Base-by-base conservation (phyloP, 2,797 vertebrate genomes). In the Crax fasciolata region DNA sequence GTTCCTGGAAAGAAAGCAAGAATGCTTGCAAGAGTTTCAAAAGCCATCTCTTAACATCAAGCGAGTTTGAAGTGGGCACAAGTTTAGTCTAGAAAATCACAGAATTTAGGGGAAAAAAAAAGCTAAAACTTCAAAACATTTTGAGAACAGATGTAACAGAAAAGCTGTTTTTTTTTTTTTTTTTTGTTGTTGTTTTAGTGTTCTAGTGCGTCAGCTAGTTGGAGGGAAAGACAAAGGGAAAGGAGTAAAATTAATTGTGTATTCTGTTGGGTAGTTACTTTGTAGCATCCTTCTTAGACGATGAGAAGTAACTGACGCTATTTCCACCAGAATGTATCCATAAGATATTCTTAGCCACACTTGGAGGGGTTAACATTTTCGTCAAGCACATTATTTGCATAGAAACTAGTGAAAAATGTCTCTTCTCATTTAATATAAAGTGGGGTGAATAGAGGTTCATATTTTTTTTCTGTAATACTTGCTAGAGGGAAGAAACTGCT, bases 81-180 rank as follows among this genome's bases (percentile, higher is more conserved):
- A 0, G 0, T 10, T 66, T 17, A 25, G 6, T 73, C 19, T 66
- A 28, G 10, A 63, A 70, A 82, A 57, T 11, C 41, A 16, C 13
- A 76, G 57, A 18, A 41, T 73, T 35, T 59, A 21, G 16, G 48
- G 66, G 62, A 49, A 1, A 1, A 27, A 39, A 25, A 18, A 41
- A 11, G 9, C 5, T 32, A 24, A 87, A 82, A 65, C 13, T 43
- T 15, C 3, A 80, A 35, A 54, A 3, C 38, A 2, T 5, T 62
- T 43, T 61, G 25, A 66, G 35, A 84, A 44, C 7, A 74, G 20
- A n/a, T 32, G 7, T 2, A 84, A 30, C 4, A 49, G 9, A 10
- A 84, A 9, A 61, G 38, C 1, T 2, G 2, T 0, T 10, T 13
- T 1, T 2, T 2, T 4, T 6, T 13, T 2, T 0, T 10, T 13